A percentile compares a stretch with the other conserved stretches of the same genome.
These are phyloP conservation scores for Marronus borbonicus DNA, from an alignment of 2,888 invertebrate genomes.

Conservation along the genomic window DNA sequence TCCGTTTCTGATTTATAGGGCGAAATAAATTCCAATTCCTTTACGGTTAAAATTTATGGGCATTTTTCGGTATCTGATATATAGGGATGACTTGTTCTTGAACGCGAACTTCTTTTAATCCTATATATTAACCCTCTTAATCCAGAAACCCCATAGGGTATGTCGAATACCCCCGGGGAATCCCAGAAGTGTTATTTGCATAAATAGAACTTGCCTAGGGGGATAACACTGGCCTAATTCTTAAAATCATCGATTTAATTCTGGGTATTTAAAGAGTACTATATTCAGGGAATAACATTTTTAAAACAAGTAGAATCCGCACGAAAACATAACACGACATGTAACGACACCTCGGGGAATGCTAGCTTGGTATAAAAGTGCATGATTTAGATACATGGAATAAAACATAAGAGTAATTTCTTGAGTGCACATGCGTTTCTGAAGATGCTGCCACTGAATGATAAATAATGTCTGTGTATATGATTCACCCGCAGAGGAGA, in stretches of 20 bases:
- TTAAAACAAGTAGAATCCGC: conserved; percentile 11
- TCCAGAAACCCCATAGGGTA: conserved; percentile 12
- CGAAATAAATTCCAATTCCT: conserved; percentile 42
- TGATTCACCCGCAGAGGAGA: not conserved
- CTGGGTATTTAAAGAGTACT: not conserved
- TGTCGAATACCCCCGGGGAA: not conserved
- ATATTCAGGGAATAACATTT: conserved; percentile 5
- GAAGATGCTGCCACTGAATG: conserved; percentile 2
- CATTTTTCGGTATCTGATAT: not conserved
- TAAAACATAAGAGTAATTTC: conserved; percentile 38
- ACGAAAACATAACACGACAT: conserved; percentile 35
- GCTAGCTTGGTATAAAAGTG: conserved; percentile 21
- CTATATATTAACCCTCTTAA: conserved; percentile 15
- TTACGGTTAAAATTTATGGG: conserved; percentile 25
- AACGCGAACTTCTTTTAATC: conserved; percentile 4
- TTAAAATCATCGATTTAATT: conserved; percentile 6
- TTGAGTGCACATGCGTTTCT: conserved; percentile 40
- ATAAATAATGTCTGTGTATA: conserved; percentile 7
- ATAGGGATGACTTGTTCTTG: conserved; percentile 8
- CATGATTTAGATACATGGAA: conserved; percentile 39
- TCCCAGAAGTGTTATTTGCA: conserved; percentile 25
- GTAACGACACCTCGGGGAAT: conserved; percentile 28
- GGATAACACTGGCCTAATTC: conserved; percentile 31
- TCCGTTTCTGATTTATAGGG: conserved; percentile 44
- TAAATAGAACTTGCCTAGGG: conserved; percentile 11